A percentile compares a stretch with the other conserved stretches of the same genome.
Evolutionary conservation across 2,888 invertebrate species (phyloP).

Genomic region (Proisotoma minuta): DNA sequence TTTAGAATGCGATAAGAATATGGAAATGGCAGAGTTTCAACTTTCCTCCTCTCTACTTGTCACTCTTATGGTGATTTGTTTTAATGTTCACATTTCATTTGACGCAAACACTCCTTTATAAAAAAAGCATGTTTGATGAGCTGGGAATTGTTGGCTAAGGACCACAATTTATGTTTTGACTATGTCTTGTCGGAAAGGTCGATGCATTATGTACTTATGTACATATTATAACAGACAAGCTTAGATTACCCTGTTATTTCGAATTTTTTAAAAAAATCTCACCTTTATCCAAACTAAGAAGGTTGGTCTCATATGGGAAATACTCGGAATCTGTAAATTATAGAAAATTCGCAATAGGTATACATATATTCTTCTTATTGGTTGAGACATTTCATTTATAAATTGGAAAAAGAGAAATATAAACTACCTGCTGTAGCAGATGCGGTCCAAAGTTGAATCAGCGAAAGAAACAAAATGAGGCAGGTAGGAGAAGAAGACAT

Average conservation of each 20-base stretch:
- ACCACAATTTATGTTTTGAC: too few species aligned
- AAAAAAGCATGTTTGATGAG: too few species aligned
- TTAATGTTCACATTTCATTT: not conserved
- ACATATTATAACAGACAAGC: too few species aligned
- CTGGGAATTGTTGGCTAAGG: too few species aligned
- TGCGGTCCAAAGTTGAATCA: not conserved
- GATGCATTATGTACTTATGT: too few species aligned
- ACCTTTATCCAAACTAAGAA: not conserved
- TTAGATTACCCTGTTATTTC: too few species aligned
- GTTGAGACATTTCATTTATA: not conserved
- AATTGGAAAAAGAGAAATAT: not conserved
- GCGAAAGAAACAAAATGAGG: not conserved
- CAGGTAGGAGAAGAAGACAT: not conserved
- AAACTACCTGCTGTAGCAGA: not conserved
- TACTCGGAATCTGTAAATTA: not conserved
- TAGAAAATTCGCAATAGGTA: not conserved
- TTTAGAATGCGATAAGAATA: too few species aligned
- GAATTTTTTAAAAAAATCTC: not conserved
- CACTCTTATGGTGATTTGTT: not conserved
- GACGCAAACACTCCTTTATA: slow-evolving; percentile 7
- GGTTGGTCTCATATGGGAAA: not conserved
- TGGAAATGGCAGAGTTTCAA: slow-evolving; percentile 12
- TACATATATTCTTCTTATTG: not conserved
- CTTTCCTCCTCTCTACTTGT: too few species aligned
- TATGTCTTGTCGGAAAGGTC: too few species aligned